Percentiles rank a stretch among this genome's conserved stretches.
These are phyloP conservation scores for Cosmia trapezina DNA, from an alignment of 2,888 invertebrate species.

Conservation along the genomic window DNA sequence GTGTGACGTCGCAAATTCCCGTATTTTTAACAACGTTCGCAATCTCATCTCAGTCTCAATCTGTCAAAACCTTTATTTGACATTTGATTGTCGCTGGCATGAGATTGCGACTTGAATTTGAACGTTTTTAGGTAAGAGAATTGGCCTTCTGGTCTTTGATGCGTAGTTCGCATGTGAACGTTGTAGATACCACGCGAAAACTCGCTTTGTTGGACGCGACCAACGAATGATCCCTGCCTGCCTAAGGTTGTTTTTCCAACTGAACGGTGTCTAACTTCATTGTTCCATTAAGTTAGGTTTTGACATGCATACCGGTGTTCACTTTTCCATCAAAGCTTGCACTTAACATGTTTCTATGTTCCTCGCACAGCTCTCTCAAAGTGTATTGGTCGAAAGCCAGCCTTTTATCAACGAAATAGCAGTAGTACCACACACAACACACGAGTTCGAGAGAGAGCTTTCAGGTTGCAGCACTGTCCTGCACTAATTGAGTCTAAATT, in stretches of 20 bases:
- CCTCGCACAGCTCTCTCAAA: neutral
- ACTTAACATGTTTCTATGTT: constrained; percentile 1
- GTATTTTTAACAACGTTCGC: too few species aligned
- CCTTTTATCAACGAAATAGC: neutral
- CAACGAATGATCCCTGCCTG: neutral
- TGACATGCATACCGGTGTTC: too few species aligned
- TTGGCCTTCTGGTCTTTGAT: too few species aligned
- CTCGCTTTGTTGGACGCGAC: neutral
- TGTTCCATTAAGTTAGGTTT: too few species aligned
- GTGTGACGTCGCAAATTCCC: too few species aligned
- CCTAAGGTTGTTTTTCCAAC: neutral
- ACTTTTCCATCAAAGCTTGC: neutral
- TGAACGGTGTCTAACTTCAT: too few species aligned
- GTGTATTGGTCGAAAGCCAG: constrained; percentile 1
- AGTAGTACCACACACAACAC: constrained; percentile 11
- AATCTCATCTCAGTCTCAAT: too few species aligned
- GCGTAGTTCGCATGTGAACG: too few species aligned
- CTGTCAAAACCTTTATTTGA: too few species aligned
- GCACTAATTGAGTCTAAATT: constrained; percentile 5
- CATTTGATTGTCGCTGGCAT: too few species aligned
- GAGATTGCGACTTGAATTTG: too few species aligned
- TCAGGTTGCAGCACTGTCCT: neutral
- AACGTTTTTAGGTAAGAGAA: too few species aligned
- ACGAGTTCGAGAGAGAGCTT: neutral
- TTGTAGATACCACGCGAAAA: neutral